Percentiles rank a stretch among this genome's conserved stretches.
phyloP scores from a whole-genome alignment of 2,797 vertebrate genomes.

The Euphonia xanthogaster region DNA sequence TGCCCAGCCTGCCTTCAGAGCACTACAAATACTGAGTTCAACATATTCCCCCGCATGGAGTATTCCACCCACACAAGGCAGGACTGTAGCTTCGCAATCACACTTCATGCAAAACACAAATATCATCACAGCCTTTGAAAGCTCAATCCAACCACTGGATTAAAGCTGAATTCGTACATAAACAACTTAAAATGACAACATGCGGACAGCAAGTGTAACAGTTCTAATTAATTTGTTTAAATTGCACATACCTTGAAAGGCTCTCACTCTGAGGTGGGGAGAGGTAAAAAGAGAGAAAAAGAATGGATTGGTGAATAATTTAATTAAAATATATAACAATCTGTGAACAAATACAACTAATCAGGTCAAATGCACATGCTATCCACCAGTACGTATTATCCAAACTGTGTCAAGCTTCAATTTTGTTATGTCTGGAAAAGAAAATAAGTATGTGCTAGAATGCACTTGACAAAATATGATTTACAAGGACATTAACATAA shows the following conservation, averaged over 20 bases:
- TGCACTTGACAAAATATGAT: background rate
- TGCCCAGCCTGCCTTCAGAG: background rate
- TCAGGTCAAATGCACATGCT: background rate
- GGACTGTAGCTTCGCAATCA: background rate
- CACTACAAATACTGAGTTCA: background rate
- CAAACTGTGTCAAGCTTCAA: background rate
- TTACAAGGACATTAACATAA: background rate
- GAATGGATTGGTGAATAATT: background rate
- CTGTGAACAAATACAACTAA: background rate
- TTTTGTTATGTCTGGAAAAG: background rate
- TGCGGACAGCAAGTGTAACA: background rate
- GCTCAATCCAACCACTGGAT: background rate
- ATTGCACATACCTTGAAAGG: conserved; percentile 86
- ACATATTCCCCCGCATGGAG: background rate
- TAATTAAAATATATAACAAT: background rate
- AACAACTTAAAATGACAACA: background rate
- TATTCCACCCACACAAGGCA: background rate
- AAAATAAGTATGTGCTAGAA: background rate
- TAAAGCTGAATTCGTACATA: background rate
- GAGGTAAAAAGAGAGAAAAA: conserved; percentile 39
- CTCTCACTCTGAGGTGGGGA: conserved; percentile 83
- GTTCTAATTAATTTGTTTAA: background rate
- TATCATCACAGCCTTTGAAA: background rate
- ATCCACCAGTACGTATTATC: background rate
- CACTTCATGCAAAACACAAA: background rate